These are phyloP conservation scores for Bungarus multicinctus DNA, from an alignment of 2,113 vertebrate genomes.

Conservation along the genomic window DNA sequence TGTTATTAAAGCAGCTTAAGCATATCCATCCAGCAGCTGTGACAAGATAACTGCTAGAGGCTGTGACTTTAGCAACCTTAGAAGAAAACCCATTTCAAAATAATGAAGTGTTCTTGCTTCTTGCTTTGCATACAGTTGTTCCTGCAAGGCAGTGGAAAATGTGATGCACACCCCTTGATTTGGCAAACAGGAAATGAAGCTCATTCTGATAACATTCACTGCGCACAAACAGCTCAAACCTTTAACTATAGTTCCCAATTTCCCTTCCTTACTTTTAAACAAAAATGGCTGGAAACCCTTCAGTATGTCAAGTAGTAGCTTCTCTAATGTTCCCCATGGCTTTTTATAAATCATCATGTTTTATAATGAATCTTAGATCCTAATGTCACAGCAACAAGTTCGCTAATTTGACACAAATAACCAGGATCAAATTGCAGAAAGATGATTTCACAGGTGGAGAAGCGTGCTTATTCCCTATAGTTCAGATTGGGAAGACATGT, in stretches of 20 bases:
- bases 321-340: background rate
- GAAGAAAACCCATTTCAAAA: conserved; percentile 32
- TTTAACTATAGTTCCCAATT: background rate
- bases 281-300: background rate
- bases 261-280: background rate
- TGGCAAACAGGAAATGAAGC: background rate
- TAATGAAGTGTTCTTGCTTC: conserved; percentile 24
- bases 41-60: conserved; percentile 41
- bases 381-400: background rate
- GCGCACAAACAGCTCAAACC: background rate
- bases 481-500: background rate
- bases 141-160: background rate
- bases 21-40: conserved; percentile 11
- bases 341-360: background rate
- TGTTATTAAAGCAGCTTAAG: conserved; percentile 35
- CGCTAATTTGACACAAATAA: conserved; percentile 4
- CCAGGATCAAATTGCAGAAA: background rate
- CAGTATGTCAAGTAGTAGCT: background rate
- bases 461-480: background rate
- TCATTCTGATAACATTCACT: background rate
- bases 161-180: background rate
- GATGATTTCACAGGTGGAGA: background rate
- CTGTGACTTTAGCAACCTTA: conserved; percentile 30
- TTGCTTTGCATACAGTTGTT: conserved; percentile 32
- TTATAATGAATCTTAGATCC: background rate